Evolutionary conservation across 2,113 vertebrate species (phyloP), one percentile per base, ranked within the genome.

Genomic region (Corydoras sp.): DNA sequence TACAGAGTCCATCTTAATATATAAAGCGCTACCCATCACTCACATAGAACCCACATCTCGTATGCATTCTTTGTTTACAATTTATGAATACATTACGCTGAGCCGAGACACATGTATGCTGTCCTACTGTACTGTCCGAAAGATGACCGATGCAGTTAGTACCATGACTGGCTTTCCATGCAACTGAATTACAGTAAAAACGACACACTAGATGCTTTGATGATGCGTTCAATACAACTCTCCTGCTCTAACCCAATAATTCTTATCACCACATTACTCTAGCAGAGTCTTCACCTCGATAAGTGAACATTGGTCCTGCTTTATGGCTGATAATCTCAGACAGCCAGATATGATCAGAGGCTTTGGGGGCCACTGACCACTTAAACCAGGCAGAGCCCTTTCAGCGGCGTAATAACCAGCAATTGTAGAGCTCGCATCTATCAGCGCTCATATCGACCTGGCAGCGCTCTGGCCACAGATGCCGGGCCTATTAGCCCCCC

Each of bases 401-500:
- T 78, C 78, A 77, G 59, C 49, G 56, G 29, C 65, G 62, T 65
- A 71, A 75, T 89, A 89, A 89, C 86, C 80, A 81, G 80, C 82
- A 80, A 83, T 88, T 83, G 81, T 82, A 79, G 83, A 82, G 80
- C 78, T 73, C 59, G 48, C 69, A 58, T 85, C 85, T 88, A 87
- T 89, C 86, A 86, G 85, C 84, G 83, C 78, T 43, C 83, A 76
- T 89, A 90, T 91, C 85, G 88, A 91, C 86, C 89, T 80, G 84
- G 77, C 86, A 84, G 83, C 76, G 82, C 82, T 81, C 80, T 87
- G 85, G 86, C 83, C 84, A 84, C 88, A 89, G 88, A 90, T 89
- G 90, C 88, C 83, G 71, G 77, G 83, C 84, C 88, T 88, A 89
- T 91, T 91, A 91, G 88, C 83, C 87, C 83, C 18, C 86, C 85